A percentile compares a stretch with the other conserved stretches of the same genome.
phyloP scores from a whole-genome alignment of 2,113 vertebrate species.

The Sylvietta virens region DNA sequence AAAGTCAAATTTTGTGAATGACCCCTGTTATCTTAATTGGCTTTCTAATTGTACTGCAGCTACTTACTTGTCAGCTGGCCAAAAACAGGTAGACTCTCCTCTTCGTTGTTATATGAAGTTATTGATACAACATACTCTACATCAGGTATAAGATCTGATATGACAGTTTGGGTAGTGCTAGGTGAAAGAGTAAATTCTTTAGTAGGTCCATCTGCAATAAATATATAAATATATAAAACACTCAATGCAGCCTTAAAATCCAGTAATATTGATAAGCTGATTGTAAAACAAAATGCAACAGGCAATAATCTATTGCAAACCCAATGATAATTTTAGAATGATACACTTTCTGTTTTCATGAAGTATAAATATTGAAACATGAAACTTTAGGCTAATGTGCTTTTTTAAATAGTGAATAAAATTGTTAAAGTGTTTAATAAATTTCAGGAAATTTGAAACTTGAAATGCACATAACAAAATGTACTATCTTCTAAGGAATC shows the following conservation, averaged over 20 bases:
- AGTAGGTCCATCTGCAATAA: conserved; percentile 79
- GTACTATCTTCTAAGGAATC: neutral
- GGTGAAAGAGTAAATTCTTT: conserved; percentile 86
- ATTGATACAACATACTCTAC: conserved; percentile 86
- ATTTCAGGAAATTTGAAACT: neutral
- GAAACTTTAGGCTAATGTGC: neutral
- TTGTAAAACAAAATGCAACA: neutral
- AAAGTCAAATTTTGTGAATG: neutral
- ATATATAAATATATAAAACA: conserved; percentile 45
- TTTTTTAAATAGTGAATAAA: neutral
- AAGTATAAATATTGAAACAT: neutral
- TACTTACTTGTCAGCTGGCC: conserved; percentile 93
- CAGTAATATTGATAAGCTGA: neutral
- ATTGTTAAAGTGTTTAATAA: neutral
- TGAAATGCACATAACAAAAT: neutral
- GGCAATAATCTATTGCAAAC: neutral
- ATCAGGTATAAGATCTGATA: conserved; percentile 84
- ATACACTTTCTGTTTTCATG: neutral
- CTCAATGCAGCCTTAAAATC: neutral
- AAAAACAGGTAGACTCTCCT: conserved; percentile 88
- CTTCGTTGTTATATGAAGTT: conserved; percentile 75
- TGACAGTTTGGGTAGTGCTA: conserved; percentile 80
- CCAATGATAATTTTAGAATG: neutral
- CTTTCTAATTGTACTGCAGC: neutral
- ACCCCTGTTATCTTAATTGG: neutral